Evolutionary conservation across 2,797 vertebrate genomes (phyloP).

Genomic region (Salmo trutta): DNA sequence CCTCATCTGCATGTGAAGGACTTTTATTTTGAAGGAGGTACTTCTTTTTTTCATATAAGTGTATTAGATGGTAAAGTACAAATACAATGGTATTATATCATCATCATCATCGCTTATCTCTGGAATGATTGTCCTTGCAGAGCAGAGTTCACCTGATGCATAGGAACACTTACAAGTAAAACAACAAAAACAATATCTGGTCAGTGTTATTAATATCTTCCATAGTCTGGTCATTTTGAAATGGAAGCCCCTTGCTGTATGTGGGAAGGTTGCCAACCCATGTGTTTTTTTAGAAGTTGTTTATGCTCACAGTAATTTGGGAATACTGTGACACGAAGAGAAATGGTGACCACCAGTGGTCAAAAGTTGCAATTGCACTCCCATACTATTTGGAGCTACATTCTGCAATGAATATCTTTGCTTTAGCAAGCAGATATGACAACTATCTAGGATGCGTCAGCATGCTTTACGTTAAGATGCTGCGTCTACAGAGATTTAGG

Average conservation of each 20-base stretch:
- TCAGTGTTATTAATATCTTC: conserved; percentile 28
- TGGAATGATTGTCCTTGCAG: conserved; percentile 62
- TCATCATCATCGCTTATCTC: conserved; percentile 31
- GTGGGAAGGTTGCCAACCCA: conserved; percentile 27
- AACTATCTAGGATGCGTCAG: conserved; percentile 23
- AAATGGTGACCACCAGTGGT: conserved; percentile 65
- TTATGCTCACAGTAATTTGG: conserved; percentile 8
- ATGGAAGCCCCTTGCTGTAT: conserved; percentile 13
- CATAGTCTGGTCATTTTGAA: conserved; percentile 32
- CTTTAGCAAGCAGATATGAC: conserved; percentile 26
- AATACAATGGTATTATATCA: conserved; percentile 32
- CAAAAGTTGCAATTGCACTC: conserved; percentile 24
- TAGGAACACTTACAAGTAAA: conserved; percentile 63
- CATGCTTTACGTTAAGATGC: conserved; percentile 20
- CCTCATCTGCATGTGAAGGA: not conserved
- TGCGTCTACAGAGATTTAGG: conserved; percentile 10
- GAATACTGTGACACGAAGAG: conserved; percentile 28
- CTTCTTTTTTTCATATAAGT: conserved; percentile 38
- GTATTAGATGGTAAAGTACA: conserved; percentile 39
- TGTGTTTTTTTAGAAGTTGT: conserved; percentile 16
- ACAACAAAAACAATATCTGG: conserved; percentile 20
- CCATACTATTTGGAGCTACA: conserved; percentile 27
- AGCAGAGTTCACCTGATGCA: conserved; percentile 58
- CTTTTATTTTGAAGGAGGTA: conserved; percentile 1
- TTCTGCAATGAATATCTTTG: conserved; percentile 5